Conservation (phyloP, 2,113 vertebrate genomes). For the Amphiprion percula region DNA sequence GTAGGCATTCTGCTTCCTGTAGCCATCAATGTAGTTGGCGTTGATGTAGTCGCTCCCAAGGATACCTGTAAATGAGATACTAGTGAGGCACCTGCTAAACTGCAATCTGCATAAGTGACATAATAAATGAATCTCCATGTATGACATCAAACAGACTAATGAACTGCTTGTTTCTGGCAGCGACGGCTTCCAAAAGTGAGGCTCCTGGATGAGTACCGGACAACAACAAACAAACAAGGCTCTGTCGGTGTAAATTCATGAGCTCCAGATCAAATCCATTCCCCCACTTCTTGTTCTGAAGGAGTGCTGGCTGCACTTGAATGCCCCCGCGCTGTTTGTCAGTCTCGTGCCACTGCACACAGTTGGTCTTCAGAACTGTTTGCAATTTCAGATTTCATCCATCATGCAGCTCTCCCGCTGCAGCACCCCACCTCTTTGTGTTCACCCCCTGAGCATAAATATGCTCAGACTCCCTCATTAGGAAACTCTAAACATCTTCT, state of each 20-base stretch:
- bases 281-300: constrained; percentile 58
- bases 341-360: constrained; percentile 73
- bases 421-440: not conserved
- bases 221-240: constrained; percentile 70
- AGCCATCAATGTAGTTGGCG: constrained; percentile 97
- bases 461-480: constrained; percentile 37
- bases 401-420: constrained; percentile 13
- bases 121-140: constrained; percentile 56
- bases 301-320: constrained; percentile 65
- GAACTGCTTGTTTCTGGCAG: constrained; percentile 40
- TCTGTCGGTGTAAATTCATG: constrained; percentile 65
- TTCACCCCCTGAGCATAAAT: constrained; percentile 13
- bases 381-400: constrained; percentile 73
- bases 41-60: constrained; percentile 98
- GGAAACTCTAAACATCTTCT: constrained; percentile 30
- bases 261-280: constrained; percentile 74
- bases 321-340: constrained; percentile 69
- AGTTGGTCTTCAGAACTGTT: constrained; percentile 59
- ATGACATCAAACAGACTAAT: constrained; percentile 57
- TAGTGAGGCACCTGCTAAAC: constrained; percentile 44
- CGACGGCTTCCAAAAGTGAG: constrained; percentile 32
- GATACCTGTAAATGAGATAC: constrained; percentile 84
- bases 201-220: constrained; percentile 52
- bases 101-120: constrained; percentile 48
- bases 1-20: constrained; percentile 98